These are phyloP conservation scores for Pollenia labialis DNA, from an alignment of 2,888 invertebrate genomes.

Conservation along the genomic window DNA sequence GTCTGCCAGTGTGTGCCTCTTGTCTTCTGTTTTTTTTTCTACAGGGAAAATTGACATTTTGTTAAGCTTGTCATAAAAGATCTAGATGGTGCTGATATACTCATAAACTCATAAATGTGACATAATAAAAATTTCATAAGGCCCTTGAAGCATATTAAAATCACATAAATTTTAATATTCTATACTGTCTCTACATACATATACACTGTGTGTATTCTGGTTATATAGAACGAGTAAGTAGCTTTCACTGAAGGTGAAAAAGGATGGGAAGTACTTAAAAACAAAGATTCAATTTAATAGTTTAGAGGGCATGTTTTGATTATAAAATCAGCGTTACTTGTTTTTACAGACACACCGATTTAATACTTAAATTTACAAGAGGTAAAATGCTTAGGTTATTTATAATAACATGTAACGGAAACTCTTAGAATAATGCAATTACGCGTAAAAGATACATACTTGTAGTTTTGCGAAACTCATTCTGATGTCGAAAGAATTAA, in stretches of 20 bases:
- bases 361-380: not conserved
- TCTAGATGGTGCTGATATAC: constrained; percentile 66
- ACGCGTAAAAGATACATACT: no score
- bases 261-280: constrained; percentile 35
- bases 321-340: constrained; percentile 53
- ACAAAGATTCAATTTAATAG: constrained; percentile 67
- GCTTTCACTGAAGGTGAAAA: not conserved
- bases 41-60: constrained; percentile 67
- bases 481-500: no score
- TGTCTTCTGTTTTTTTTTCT: constrained; percentile 27
- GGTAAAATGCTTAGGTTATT: not conserved
- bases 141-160: constrained; percentile 73
- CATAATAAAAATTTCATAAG: constrained; percentile 73
- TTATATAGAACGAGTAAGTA: constrained; percentile 23
- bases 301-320: constrained; percentile 61
- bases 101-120: constrained; percentile 72
- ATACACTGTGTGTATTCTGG: not conserved
- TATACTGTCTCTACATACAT: constrained; percentile 1
- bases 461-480: no score
- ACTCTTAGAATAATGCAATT: no score
- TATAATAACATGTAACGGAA: no score
- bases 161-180: constrained; percentile 72
- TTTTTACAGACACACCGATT: not conserved
- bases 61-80: constrained; percentile 70
- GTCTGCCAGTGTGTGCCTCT: not conserved